These are phyloP conservation scores for Ephydatia muelleri DNA, from an alignment of 37 sponge, comb jelly and placozoan species.

Conservation along the genomic window DNA sequence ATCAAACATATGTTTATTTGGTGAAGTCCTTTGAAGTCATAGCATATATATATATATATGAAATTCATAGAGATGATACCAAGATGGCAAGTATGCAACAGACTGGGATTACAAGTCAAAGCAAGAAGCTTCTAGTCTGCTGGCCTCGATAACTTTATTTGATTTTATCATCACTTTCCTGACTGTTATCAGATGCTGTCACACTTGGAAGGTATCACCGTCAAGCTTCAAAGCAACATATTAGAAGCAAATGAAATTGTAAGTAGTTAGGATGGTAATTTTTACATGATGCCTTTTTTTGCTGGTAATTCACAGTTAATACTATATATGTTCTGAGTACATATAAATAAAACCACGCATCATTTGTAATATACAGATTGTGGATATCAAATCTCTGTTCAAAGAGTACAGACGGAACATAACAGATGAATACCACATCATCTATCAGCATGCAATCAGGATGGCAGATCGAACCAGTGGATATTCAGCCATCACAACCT, in stretches of 20 bases:
- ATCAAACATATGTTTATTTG: background rate
- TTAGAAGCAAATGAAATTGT: conserved; percentile 10
- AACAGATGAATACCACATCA: background rate
- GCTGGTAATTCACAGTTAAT: background rate
- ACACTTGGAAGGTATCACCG: conserved; percentile 26
- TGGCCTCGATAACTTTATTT: conserved; percentile 9
- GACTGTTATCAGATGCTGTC: conserved; percentile 13
- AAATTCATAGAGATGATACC: background rate
- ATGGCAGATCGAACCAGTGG: conserved; percentile 7
- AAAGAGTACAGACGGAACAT: conserved; percentile 7
- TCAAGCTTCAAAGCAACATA: conserved; percentile 20
- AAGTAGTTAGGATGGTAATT: background rate
- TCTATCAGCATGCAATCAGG: conserved; percentile 12
- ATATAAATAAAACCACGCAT: background rate
- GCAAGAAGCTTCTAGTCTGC: background rate
- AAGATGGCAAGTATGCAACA: background rate
- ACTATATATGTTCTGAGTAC: background rate
- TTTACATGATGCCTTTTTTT: background rate
- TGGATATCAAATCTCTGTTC: conserved; percentile 12
- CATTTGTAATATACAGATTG: conserved; percentile 1
- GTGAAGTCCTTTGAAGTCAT: conserved; percentile 1
- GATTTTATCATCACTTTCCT: conserved; percentile 2
- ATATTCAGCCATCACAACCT: background rate
- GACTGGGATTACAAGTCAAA: conserved; percentile 5
- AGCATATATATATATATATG: no score